A percentile compares a stretch with the other conserved stretches of the same genome.
Evolutionary conservation across 2,888 invertebrate genomes (phyloP).

Genomic region (Tenthredo scrophulariae): DNA sequence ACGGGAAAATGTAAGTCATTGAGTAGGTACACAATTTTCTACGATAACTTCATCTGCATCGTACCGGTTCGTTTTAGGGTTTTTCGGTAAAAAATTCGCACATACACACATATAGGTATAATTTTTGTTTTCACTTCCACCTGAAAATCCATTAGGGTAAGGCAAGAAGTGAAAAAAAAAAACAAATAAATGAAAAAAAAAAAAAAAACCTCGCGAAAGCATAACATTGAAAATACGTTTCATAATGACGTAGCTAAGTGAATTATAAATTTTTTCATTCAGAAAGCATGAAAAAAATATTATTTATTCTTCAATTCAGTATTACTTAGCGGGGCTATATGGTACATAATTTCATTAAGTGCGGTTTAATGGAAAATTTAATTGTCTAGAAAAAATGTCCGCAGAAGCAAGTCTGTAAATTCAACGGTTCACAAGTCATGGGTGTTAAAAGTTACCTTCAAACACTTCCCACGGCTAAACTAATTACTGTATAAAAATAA

Average conservation of each 20-base stretch:
- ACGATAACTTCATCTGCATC: too few species aligned
- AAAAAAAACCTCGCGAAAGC: background rate
- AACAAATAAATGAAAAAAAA: background rate
- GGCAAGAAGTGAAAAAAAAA: background rate
- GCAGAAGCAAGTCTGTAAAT: background rate
- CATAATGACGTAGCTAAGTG: background rate
- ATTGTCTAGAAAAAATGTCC: background rate
- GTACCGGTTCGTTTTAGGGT: too few species aligned
- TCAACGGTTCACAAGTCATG: background rate
- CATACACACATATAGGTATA: background rate
- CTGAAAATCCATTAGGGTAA: background rate
- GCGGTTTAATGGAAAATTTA: background rate
- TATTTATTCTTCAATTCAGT: background rate
- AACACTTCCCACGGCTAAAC: too few species aligned
- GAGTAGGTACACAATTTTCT: too few species aligned
- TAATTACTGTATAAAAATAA: background rate
- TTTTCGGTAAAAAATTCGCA: too few species aligned
- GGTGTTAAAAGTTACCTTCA: background rate
- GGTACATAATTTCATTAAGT: background rate
- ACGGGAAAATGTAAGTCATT: too few species aligned
- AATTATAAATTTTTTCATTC: background rate
- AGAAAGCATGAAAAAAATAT: background rate
- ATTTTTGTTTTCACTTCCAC: background rate
- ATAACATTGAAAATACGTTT: background rate
- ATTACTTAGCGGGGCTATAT: background rate